A percentile compares a stretch with the other conserved stretches of the same genome.
Conservation (phyloP, 2,888 invertebrate genomes). For the Leistus spinibarbis region DNA sequence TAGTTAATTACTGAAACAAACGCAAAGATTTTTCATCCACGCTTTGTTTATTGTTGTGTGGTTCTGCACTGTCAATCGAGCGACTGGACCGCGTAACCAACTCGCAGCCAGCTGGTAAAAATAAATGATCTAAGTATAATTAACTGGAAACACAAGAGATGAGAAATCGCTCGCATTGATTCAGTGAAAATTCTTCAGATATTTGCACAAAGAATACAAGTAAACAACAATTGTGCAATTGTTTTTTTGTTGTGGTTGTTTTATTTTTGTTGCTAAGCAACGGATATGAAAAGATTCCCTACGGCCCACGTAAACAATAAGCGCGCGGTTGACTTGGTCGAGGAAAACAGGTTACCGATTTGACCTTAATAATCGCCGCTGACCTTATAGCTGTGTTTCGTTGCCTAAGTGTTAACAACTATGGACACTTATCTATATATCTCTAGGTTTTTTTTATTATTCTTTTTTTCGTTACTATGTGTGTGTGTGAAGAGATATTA, state of each 20-base stretch:
- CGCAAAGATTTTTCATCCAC: background rate
- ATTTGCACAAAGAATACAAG: background rate
- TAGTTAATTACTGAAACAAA: background rate
- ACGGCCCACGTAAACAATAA: background rate
- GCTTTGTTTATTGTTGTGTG: background rate
- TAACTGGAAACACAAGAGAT: background rate
- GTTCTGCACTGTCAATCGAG: background rate
- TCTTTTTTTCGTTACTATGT: background rate
- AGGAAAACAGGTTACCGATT: slow-evolving; percentile 56
- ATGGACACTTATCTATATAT: background rate
- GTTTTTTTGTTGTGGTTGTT: background rate
- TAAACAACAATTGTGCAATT: background rate
- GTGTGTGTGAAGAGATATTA: background rate
- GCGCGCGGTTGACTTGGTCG: slow-evolving; percentile 45
- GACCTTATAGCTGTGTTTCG: background rate
- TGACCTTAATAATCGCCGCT: slow-evolving; percentile 52
- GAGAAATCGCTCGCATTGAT: background rate
- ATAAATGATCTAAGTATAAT: background rate
- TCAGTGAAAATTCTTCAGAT: background rate
- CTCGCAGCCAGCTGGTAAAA: background rate
- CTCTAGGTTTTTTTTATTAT: background rate
- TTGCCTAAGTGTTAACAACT: background rate
- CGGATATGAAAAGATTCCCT: background rate
- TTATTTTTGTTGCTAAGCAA: background rate
- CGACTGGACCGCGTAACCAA: background rate